Conservation (phyloP, 2,113 vertebrate genomes). For the Glaucidium brasilianum region DNA sequence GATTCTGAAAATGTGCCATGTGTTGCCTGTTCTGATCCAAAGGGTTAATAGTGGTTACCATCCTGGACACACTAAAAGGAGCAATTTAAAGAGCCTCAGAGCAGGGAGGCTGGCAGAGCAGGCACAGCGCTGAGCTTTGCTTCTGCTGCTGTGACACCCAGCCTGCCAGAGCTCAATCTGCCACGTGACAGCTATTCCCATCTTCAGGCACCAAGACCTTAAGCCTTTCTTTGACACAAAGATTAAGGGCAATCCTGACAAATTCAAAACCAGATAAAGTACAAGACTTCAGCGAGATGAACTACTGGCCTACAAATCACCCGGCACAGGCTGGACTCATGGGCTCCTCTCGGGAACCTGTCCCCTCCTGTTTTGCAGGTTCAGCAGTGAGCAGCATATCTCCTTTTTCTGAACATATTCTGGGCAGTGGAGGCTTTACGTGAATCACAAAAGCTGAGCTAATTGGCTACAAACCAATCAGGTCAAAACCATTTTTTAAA, state of each 20-base stretch:
- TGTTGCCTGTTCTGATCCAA: neutral
- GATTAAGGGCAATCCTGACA: neutral
- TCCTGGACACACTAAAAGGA: neutral
- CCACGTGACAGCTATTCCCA: neutral
- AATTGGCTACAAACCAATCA: neutral
- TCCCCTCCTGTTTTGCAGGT: neutral
- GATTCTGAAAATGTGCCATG: neutral
- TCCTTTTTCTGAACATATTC: neutral
- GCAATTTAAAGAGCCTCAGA: accelerated
- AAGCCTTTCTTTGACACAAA: neutral
- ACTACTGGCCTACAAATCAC: neutral
- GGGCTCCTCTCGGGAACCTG: neutral
- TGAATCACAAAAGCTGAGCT: neutral
- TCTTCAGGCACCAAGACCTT: neutral
- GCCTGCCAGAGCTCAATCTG: accelerated
- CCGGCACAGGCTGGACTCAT: neutral
- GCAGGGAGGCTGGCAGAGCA: neutral
- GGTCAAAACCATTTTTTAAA: neutral
- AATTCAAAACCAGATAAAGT: neutral
- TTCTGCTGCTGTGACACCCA: neutral
- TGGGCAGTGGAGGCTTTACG: neutral
- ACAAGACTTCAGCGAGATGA: neutral
- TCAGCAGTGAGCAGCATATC: neutral
- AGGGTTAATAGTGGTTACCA: neutral
- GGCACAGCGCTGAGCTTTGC: neutral